Conservation (phyloP, 2,797 vertebrate species). For the Todus mexicanus region DNA sequence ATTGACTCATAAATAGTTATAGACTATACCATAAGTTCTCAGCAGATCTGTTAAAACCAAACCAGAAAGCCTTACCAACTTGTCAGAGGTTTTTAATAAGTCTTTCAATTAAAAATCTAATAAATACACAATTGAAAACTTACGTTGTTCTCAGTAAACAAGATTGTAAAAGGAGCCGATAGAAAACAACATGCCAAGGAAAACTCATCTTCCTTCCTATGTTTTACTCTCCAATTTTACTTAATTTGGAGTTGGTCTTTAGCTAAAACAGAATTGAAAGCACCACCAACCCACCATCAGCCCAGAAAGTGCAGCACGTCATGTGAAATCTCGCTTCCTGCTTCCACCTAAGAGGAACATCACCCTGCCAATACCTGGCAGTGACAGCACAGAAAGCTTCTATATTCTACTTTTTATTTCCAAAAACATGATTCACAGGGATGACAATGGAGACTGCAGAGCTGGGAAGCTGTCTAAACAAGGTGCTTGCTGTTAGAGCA, state of each 20-base stretch:
- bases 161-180: neutral
- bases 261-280: neutral
- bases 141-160: neutral
- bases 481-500: neutral
- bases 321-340: neutral
- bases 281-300: neutral
- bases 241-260: neutral
- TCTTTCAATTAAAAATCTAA: slow-evolving; percentile 6
- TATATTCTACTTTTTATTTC: neutral
- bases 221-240: neutral
- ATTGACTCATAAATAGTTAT: slow-evolving; percentile 30
- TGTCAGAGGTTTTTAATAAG: neutral
- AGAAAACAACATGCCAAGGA: neutral
- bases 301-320: accelerated
- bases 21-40: neutral
- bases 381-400: neutral
- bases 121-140: neutral
- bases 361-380: neutral
- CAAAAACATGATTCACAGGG: neutral
- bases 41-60: neutral
- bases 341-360: neutral
- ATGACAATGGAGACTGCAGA: neutral
- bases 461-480: neutral
- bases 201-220: neutral
- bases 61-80: neutral